Percentiles rank a stretch among this genome's conserved stretches.
These are phyloP conservation scores for Phortica okadai DNA, from an alignment of 2,888 invertebrate species.

Conservation along the genomic window DNA sequence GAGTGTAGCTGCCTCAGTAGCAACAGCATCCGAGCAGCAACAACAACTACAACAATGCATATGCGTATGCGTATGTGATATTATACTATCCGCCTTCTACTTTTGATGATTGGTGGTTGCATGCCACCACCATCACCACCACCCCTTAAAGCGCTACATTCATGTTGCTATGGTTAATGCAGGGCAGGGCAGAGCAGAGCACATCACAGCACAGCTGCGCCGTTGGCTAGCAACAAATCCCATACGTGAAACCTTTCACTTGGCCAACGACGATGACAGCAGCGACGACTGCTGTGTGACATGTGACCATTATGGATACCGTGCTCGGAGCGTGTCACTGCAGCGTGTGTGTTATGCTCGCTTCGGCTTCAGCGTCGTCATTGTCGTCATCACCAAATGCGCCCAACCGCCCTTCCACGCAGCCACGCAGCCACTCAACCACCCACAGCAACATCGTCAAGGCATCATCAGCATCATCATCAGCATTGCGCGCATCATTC, in stretches of 20 bases:
- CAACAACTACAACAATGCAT: not conserved
- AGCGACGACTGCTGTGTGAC: not conserved
- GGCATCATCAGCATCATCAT: conserved; percentile 5
- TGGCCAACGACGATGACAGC: not conserved
- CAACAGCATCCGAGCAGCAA: conserved; percentile 9
- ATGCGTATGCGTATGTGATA: not conserved
- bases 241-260: not conserved
- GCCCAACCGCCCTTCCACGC: not conserved
- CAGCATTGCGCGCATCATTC: not conserved
- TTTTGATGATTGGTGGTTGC: not conserved
- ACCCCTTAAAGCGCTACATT: not conserved
- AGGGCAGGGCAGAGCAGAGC: not conserved
- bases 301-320: not conserved
- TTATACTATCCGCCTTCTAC: not conserved
- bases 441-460: not conserved
- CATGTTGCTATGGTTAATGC: conserved; percentile 1
- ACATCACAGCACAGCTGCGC: not conserved
- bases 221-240: conserved; percentile 11
- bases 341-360: not conserved
- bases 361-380: conserved; percentile 3
- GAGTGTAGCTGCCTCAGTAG: conserved; percentile 15
- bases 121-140: not conserved
- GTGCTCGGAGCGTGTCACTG: not conserved
- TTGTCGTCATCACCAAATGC: not conserved
- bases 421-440: not conserved